A percentile compares a stretch with the other conserved stretches of the same genome.
These are phyloP conservation scores for Punctoribates punctum DNA, from an alignment of 2,888 invertebrate genomes.

Conservation along the genomic window DNA sequence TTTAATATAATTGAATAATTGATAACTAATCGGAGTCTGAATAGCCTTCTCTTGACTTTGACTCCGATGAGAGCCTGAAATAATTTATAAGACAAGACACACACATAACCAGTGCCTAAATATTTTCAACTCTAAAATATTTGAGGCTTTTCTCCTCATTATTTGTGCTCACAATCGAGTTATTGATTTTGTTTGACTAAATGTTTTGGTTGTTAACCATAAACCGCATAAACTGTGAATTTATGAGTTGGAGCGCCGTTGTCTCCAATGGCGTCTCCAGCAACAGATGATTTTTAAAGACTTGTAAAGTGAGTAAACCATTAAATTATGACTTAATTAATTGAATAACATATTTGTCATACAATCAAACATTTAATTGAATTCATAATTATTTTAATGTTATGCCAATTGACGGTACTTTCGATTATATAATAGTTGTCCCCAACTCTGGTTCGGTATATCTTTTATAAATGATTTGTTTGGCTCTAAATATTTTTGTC, in stretches of 20 bases:
- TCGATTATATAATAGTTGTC: neutral
- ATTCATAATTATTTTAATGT: neutral
- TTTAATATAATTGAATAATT: neutral
- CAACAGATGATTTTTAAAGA: too few species aligned
- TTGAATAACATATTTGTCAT: neutral
- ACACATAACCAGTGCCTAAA: constrained; percentile 16
- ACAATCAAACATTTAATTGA: constrained; percentile 7
- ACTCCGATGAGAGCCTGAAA: neutral
- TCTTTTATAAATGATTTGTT: neutral
- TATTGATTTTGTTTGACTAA: neutral
- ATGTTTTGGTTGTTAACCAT: neutral
- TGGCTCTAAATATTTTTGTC: neutral
- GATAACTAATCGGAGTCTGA: neutral
- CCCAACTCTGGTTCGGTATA: neutral
- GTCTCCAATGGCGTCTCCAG: too few species aligned
- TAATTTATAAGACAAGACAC: neutral
- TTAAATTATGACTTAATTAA: neutral
- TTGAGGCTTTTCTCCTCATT: constrained; percentile 22
- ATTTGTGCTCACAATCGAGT: constrained; percentile 19
- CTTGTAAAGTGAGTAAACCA: neutral
- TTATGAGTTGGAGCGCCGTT: too few species aligned
- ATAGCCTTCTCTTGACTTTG: neutral
- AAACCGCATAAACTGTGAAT: neutral
- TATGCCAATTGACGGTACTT: neutral
- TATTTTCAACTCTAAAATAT: neutral